These are phyloP conservation scores for Clanis bilineata DNA, from an alignment of 2,888 invertebrate species.

Conservation along the genomic window DNA sequence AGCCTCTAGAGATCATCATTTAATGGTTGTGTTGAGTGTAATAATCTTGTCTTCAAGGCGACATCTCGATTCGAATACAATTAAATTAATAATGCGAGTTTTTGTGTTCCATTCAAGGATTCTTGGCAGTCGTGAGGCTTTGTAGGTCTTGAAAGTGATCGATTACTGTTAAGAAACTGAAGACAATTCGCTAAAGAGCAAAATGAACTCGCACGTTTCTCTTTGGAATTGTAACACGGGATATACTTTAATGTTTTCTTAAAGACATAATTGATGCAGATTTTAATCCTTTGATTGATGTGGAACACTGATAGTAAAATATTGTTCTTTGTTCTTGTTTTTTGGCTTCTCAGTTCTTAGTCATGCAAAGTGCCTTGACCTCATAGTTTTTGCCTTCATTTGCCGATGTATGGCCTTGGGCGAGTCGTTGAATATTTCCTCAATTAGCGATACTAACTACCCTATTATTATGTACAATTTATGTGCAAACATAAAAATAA, in stretches of 20 bases:
- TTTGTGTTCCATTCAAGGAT: slow-evolving; percentile 73
- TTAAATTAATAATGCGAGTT: slow-evolving; percentile 68
- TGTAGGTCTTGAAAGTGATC: slow-evolving; percentile 40
- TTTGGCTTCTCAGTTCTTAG: slow-evolving; percentile 54
- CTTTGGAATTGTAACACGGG: slow-evolving; percentile 6
- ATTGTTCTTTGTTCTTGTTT: slow-evolving; percentile 61
- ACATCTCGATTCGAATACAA: slow-evolving; percentile 70
- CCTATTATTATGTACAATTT: slow-evolving; percentile 15
- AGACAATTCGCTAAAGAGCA: slow-evolving; percentile 26
- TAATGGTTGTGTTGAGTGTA: slow-evolving; percentile 51
- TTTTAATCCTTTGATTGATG: slow-evolving; percentile 32
- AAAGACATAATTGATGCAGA: slow-evolving; percentile 22
- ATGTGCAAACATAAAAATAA: slow-evolving; percentile 3
- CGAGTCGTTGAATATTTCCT: slow-evolving; percentile 63
- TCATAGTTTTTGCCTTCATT: slow-evolving; percentile 67
- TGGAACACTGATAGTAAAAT: slow-evolving; percentile 34
- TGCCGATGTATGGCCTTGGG: slow-evolving; percentile 63
- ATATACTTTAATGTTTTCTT: slow-evolving; percentile 3
- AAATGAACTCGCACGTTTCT: not conserved
- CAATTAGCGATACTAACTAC: slow-evolving; percentile 56
- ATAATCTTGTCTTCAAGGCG: slow-evolving; percentile 69
- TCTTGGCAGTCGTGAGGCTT: slow-evolving; percentile 34
- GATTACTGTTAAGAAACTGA: slow-evolving; percentile 34
- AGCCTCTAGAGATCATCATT: slow-evolving; percentile 41
- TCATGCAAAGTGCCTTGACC: slow-evolving; percentile 65